These are phyloP conservation scores for Drosophila niveifrons DNA, from an alignment of 2,888 invertebrate genomes.

Conservation along the genomic window DNA sequence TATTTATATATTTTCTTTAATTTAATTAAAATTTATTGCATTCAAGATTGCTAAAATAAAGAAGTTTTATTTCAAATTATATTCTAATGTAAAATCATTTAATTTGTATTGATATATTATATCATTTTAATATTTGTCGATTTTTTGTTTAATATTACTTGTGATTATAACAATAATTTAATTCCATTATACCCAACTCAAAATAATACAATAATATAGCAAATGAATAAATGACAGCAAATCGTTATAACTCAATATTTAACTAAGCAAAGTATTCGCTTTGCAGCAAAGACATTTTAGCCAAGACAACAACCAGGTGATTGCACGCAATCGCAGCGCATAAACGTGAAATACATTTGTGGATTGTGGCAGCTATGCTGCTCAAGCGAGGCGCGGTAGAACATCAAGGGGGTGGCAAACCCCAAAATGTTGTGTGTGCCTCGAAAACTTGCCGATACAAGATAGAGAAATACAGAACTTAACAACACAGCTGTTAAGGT, in stretches of 20 bases:
- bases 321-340: conserved; percentile 32
- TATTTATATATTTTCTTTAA: too few species aligned
- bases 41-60: too few species aligned
- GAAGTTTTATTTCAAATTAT: too few species aligned
- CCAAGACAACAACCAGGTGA: conserved; percentile 47
- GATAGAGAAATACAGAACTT: conserved; percentile 37
- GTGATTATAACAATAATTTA: too few species aligned
- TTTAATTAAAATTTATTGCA: too few species aligned
- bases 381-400: not conserved
- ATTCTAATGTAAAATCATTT: too few species aligned
- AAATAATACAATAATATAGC: too few species aligned
- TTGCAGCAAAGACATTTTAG: conserved; percentile 19
- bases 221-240: not conserved
- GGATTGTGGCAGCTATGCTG: conserved; percentile 29
- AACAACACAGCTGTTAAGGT: conserved; percentile 13
- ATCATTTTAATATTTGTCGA: too few species aligned
- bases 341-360: conserved; percentile 45
- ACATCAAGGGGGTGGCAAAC: not conserved
- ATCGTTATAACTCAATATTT: not conserved
- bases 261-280: not conserved
- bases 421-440: conserved; percentile 16
- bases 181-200: too few species aligned
- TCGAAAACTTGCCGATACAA: conserved; percentile 28
- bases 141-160: too few species aligned
- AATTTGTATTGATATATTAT: too few species aligned